Conservation (phyloP, 2,113 vertebrate species). For the Albula goreensis region DNA sequence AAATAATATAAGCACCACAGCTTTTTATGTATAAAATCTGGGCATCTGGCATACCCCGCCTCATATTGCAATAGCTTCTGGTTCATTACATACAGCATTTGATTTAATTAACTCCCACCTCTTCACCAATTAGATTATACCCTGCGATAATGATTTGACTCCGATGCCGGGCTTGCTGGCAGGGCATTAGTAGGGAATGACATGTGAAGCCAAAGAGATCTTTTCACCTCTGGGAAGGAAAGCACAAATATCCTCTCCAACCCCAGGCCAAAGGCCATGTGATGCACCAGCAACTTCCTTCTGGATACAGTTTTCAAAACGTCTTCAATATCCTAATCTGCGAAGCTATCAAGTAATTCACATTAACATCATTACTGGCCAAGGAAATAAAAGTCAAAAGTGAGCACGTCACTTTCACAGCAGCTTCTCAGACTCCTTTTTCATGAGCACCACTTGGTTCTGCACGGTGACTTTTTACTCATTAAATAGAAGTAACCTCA, state of each 20-base stretch:
- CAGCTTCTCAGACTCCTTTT: not conserved
- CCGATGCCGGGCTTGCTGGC: not conserved
- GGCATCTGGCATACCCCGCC: slow-evolving; percentile 33
- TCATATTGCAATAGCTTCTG: slow-evolving; percentile 17
- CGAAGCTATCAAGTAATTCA: not conserved
- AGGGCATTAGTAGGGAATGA: not conserved
- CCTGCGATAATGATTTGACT: slow-evolving; percentile 9
- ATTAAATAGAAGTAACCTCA: not conserved
- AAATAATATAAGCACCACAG: slow-evolving; percentile 28
- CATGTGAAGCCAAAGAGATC: not conserved
- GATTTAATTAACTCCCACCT: slow-evolving; percentile 23
- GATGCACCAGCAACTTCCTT: not conserved
- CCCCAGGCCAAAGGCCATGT: not conserved
- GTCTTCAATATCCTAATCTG: not conserved
- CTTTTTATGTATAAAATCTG: slow-evolving; percentile 3
- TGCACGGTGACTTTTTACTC: not conserved
- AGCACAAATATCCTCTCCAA: not conserved
- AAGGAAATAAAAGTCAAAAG: no score
- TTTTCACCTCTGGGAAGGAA: not conserved
- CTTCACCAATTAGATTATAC: slow-evolving; percentile 16
- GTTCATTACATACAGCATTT: slow-evolving; percentile 17
- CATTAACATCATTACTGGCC: not conserved
- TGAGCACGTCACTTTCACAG: no score
- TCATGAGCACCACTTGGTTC: not conserved
- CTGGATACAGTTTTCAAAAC: not conserved